Conservation (phyloP, 2,888 invertebrate species). For the Dorcus parallelipipedus region DNA sequence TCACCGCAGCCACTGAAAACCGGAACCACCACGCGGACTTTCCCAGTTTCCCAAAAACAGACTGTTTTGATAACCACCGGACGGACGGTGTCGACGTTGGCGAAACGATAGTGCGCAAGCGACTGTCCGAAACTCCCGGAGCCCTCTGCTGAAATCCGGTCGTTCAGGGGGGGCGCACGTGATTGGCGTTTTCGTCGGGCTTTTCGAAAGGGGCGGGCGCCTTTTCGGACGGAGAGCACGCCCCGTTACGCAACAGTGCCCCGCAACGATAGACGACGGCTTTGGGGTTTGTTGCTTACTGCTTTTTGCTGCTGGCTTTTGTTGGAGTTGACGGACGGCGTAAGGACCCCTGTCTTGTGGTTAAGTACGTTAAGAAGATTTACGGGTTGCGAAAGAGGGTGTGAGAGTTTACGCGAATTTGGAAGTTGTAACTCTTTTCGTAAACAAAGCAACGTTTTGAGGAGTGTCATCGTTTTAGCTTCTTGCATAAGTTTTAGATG, state of each 20-base stretch:
- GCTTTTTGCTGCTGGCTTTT: conserved; percentile 2
- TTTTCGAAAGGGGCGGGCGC: conserved; percentile 6
- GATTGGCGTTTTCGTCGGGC: conserved; percentile 7
- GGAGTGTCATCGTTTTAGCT: too few species aligned
- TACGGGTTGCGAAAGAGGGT: background rate
- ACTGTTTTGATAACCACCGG: too few species aligned
- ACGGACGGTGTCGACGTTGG: conserved; percentile 16
- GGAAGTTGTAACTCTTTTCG: too few species aligned
- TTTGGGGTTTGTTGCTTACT: background rate
- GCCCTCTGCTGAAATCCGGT: conserved; percentile 10
- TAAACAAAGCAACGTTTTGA: too few species aligned
- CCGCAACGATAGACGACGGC: background rate
- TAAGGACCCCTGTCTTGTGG: conserved; percentile 8
- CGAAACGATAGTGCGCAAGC: conserved; percentile 36
- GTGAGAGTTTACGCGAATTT: too few species aligned
- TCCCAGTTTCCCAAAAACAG: background rate
- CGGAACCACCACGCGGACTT: background rate
- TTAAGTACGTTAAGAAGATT: background rate
- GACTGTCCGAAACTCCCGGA: conserved; percentile 30
- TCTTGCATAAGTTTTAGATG: too few species aligned
- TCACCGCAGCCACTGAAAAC: background rate
- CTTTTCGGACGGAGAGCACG: background rate
- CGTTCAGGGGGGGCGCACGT: conserved; percentile 8
- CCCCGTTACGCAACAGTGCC: conserved; percentile 12
- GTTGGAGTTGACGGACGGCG: conserved; percentile 13